These are phyloP conservation scores for Corapipo altera DNA, from an alignment of 2,113 vertebrate species.

Conservation along the genomic window DNA sequence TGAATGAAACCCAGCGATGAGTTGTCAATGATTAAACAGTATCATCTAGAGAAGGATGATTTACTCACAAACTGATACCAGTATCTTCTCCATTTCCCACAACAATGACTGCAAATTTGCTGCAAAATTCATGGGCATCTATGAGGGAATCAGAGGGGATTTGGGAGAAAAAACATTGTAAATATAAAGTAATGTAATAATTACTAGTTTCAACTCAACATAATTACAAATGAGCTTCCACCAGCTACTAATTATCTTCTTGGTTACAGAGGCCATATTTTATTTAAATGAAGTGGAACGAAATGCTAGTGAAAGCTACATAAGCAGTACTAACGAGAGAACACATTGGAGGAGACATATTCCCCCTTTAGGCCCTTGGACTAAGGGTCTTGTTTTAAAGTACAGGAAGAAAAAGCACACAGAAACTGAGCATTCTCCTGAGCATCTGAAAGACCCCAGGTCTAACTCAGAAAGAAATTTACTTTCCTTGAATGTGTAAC, in stretches of 20 bases:
- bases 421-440: not conserved
- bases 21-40: not conserved
- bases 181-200: constrained; percentile 50
- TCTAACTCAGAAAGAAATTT: not conserved
- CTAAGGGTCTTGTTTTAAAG: not conserved
- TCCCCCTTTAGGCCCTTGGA: not conserved
- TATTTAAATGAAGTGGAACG: constrained; percentile 41
- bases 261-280: constrained; percentile 53
- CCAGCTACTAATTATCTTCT: constrained; percentile 61
- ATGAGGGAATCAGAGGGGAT: constrained; percentile 1
- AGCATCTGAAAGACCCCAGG: not conserved
- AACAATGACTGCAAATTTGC: not conserved
- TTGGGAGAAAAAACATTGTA: constrained; percentile 18
- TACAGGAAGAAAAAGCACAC: not conserved
- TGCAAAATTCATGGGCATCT: not conserved
- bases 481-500: not conserved
- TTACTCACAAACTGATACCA: not conserved
- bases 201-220: constrained; percentile 35
- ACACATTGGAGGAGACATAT: not conserved
- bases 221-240: constrained; percentile 48
- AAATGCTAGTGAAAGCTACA: constrained; percentile 9
- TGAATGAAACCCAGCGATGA: not conserved
- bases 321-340: not conserved
- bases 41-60: not conserved
- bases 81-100: not conserved